Percentiles rank a stretch among this genome's conserved stretches.
phyloP scores from a whole-genome alignment of 2,888 invertebrate genomes.

The Nematopogon swammerdamellus region DNA sequence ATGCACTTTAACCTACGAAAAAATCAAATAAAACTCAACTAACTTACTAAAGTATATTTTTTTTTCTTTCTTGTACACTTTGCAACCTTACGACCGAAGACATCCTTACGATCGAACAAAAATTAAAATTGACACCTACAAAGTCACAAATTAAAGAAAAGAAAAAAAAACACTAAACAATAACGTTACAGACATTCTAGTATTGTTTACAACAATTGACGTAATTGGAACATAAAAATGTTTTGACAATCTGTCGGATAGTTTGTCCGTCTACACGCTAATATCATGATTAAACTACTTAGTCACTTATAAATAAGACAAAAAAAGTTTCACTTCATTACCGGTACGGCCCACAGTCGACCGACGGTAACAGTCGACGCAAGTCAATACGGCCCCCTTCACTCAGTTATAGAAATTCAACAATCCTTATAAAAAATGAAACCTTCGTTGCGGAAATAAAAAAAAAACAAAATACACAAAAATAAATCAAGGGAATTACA shows the following conservation, averaged over 20 bases:
- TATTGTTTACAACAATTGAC: too few species aligned
- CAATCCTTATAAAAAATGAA: too few species aligned
- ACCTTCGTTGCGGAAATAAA: too few species aligned
- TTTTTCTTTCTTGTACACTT: slow-evolving; percentile 48
- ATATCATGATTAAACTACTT: background rate
- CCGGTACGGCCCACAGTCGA: too few species aligned
- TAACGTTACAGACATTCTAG: background rate
- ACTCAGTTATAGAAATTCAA: too few species aligned
- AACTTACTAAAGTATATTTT: slow-evolving; percentile 38
- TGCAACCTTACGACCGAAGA: slow-evolving; percentile 14
- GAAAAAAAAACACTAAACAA: slow-evolving; percentile 6
- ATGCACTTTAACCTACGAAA: too few species aligned
- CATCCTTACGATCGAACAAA: slow-evolving; percentile 30
- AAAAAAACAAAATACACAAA: background rate
- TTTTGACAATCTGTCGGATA: slow-evolving; percentile 1
- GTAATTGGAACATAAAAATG: too few species aligned
- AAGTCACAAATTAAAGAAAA: slow-evolving; percentile 6
- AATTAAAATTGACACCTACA: slow-evolving; percentile 7
- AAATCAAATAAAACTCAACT: slow-evolving; percentile 35
- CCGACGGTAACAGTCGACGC: too few species aligned
- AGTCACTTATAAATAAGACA: background rate
- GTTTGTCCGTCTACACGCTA: too few species aligned
- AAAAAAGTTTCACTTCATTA: background rate
- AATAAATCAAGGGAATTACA: background rate
- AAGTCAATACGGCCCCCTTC: too few species aligned